phyloP scores from a whole-genome alignment of 2,888 invertebrate genomes.

The Drosophila affinis region DNA sequence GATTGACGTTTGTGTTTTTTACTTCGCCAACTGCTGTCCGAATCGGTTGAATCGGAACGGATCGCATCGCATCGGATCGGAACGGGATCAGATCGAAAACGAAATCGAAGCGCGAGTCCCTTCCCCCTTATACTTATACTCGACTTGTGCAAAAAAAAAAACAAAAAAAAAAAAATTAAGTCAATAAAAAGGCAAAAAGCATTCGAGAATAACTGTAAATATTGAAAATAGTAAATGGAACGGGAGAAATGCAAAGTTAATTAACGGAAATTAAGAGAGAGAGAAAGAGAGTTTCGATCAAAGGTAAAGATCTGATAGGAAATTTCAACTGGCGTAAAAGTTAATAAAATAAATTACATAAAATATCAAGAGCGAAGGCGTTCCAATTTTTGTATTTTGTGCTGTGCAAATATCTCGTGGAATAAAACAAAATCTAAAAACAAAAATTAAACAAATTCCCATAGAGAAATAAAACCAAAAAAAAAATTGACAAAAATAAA shows the following conservation, averaged over 20 bases:
- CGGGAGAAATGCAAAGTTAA: slow-evolving; percentile 19
- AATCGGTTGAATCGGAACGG: slow-evolving; percentile 33
- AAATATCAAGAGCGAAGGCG: slow-evolving; percentile 28
- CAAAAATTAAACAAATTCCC: slow-evolving; percentile 31
- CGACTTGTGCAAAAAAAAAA: slow-evolving; percentile 13
- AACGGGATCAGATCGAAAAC: slow-evolving; percentile 30
- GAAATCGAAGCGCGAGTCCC: slow-evolving; percentile 21
- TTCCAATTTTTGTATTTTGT: slow-evolving; percentile 37
- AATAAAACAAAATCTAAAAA: slow-evolving; percentile 23
- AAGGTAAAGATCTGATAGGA: slow-evolving; percentile 9
- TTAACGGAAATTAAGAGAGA: slow-evolving; percentile 15
- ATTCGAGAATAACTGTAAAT: slow-evolving; percentile 39
- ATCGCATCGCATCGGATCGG: slow-evolving; percentile 38
- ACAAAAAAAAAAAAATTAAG: slow-evolving; percentile 26
- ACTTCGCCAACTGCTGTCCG: slow-evolving; percentile 51
- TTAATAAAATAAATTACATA: slow-evolving; percentile 33
- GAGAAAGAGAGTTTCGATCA: slow-evolving; percentile 8
- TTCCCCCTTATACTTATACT: not conserved
- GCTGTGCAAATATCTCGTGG: slow-evolving; percentile 16
- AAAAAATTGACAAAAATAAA: slow-evolving; percentile 70
- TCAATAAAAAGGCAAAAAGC: slow-evolving; percentile 28
- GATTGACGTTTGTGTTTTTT: slow-evolving; percentile 55
- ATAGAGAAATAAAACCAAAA: slow-evolving; percentile 38
- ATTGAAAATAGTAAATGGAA: slow-evolving; percentile 23
- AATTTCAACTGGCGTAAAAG: slow-evolving; percentile 10